Conservation (phyloP, 2,113 vertebrate species). For the Centropus bengalensis region DNA sequence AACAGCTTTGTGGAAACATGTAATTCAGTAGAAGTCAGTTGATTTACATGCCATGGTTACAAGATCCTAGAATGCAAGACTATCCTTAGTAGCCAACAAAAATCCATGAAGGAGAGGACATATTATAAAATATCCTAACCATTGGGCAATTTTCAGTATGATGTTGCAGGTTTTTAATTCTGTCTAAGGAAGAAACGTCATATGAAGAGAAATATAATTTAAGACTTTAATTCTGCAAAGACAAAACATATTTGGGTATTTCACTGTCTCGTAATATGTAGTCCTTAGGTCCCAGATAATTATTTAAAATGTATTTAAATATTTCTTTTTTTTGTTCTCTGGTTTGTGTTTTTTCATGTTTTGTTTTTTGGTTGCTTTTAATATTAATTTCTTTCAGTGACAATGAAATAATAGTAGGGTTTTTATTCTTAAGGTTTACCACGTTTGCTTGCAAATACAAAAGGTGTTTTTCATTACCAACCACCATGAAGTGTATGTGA, state of each 20-base stretch:
- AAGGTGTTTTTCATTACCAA: neutral
- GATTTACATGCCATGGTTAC: neutral
- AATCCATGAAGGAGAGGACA: neutral
- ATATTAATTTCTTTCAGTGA: neutral
- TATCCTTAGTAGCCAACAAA: neutral
- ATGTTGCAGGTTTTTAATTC: neutral
- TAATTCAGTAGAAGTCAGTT: neutral
- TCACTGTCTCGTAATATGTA: neutral
- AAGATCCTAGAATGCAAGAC: neutral
- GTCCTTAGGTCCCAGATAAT: neutral
- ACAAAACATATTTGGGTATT: rapidly evolving
- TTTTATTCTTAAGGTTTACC: neutral
- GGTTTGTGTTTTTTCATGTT: neutral
- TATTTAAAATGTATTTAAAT: neutral
- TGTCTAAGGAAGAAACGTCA: neutral
- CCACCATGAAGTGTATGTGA: neutral
- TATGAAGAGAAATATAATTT: neutral
- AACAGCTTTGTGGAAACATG: neutral
- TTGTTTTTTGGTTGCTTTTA: neutral
- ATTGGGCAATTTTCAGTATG: neutral
- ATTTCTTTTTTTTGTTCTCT: neutral
- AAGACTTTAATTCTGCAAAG: neutral
- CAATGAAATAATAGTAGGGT: neutral
- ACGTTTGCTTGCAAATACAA: neutral
- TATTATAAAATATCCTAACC: neutral